phyloP scores from a whole-genome alignment of 2,888 invertebrate genomes.

The Eustalomyia histrio region DNA sequence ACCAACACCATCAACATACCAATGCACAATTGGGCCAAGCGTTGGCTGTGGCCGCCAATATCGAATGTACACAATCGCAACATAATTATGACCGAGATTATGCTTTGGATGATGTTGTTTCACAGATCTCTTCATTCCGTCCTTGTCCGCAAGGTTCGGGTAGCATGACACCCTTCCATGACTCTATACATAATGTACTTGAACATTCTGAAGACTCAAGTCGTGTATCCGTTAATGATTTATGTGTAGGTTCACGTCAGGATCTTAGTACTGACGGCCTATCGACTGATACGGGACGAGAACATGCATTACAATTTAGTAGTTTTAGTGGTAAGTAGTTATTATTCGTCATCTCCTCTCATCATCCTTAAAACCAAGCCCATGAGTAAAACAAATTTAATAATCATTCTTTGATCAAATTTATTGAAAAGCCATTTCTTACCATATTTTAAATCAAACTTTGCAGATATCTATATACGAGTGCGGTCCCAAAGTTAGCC shows the following conservation, averaged over 20 bases:
- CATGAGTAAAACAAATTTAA: too few species aligned
- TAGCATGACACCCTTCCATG: slow-evolving; percentile 79
- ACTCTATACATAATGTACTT: slow-evolving; percentile 79
- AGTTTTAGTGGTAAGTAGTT: slow-evolving; percentile 74
- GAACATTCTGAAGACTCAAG: slow-evolving; percentile 77
- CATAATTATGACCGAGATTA: slow-evolving; percentile 79
- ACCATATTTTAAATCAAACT: too few species aligned
- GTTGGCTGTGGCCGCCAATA: slow-evolving; percentile 83
- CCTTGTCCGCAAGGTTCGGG: slow-evolving; percentile 80
- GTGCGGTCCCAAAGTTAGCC: too few species aligned
- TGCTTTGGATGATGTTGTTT: slow-evolving; percentile 79
- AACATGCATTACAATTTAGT: slow-evolving; percentile 74
- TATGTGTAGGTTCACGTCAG: slow-evolving; percentile 77
- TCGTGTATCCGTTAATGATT: slow-evolving; percentile 77
- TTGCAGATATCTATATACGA: too few species aligned
- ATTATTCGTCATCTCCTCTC: too few species aligned
- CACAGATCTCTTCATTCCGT: slow-evolving; percentile 79
- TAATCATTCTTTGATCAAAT: too few species aligned
- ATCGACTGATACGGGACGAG: slow-evolving; percentile 74
- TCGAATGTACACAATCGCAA: slow-evolving; percentile 81
- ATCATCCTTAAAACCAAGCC: too few species aligned
- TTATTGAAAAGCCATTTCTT: too few species aligned
- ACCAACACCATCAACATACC: slow-evolving; percentile 72
- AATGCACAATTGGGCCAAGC: slow-evolving; percentile 71
- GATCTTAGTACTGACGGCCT: slow-evolving; percentile 77